A percentile compares a stretch with the other conserved stretches of the same genome.
phyloP scores from a whole-genome alignment of 2,113 vertebrate species.

The Silurus glanis region DNA sequence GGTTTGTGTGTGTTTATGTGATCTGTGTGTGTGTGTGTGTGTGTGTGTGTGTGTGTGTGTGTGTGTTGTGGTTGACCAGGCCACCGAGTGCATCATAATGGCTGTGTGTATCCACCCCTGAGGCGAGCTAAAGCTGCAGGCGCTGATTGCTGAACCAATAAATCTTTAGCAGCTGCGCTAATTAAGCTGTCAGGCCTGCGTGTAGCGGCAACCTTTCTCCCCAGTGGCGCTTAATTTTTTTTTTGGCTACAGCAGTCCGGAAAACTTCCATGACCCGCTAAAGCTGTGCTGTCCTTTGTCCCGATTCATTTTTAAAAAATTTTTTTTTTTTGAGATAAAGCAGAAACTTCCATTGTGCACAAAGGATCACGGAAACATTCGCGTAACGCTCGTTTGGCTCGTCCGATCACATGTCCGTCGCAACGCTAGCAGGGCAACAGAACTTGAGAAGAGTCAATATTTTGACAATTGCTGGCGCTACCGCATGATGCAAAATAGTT shows the following conservation, averaged over 20 bases:
- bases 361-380: not conserved
- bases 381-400: not conserved
- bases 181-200: conserved; percentile 89
- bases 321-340: not conserved
- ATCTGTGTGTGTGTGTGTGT: conserved; percentile 45
- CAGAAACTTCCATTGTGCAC: not conserved
- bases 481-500: not conserved
- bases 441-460: not conserved
- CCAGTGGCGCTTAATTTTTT: conserved; percentile 60
- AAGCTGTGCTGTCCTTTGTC: conserved; percentile 7
- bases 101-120: conserved; percentile 50
- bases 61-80: conserved; percentile 66
- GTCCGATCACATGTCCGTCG: not conserved
- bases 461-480: not conserved
- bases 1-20: conserved; percentile 14
- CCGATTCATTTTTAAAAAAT: too few relatives aligned
- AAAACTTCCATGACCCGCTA: conserved; percentile 31
- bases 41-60: conserved; percentile 12
- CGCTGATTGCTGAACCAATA: conserved; percentile 97
- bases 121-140: conserved; percentile 78
- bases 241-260: conserved; percentile 23
- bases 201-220: conserved; percentile 79
- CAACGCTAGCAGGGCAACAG: not conserved
- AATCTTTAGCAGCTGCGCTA: conserved; percentile 93
- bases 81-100: conserved; percentile 83